Evolutionary conservation across 2,888 invertebrate genomes (phyloP), one percentile per base, ranked within the genome.

Genomic region (Lasioglossum leucozonium): DNA sequence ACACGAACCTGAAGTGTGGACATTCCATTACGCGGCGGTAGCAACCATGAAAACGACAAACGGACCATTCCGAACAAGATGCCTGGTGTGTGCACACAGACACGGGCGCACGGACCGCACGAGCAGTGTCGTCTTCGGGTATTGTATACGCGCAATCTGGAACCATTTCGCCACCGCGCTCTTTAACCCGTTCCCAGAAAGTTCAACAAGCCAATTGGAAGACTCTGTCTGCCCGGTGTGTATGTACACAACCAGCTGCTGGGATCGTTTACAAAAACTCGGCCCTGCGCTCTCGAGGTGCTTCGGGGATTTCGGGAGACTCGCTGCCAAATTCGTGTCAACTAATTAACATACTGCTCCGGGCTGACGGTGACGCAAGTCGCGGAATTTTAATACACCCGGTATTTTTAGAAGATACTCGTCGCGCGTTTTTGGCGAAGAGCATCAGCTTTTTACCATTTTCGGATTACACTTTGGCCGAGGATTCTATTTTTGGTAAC

Each of bases 21-120:
- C 90, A 92, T 90, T 92, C 92, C 92, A 92, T 92, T 92, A 92
- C 92, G 91, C 92, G 90, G 87, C 90, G 84, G 91, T 91, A 91
- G 91, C 89, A 79, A 55, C 85, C 55, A 85, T 80, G 81, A 84
- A 89, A 78, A 86, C 82, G 87, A 88, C 86, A 86, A 88, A 88
- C 88, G 72, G 55, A 30, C 72, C 79, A 75, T 84, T 84, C 79
- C 83, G 83, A 69, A 72, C 55, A 65, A 34, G 65, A 37, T 55
- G n/a, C 65, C 37, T 47, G 65, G 55, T 77, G 85, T 81, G 55
- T 58, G 16, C 34, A 40, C 42, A 26, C 42, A 22, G 47, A 72
- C 22, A 47, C 42, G 22, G 40, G 34, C 26, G 16, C 71, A 42
- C 44, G 51, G 16, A 22, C 34, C n/a, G n/a, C n/a, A n/a, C n/a